Percentiles rank a stretch among this genome's conserved stretches.
phyloP scores from a whole-genome alignment of 2,888 invertebrate species.

The Aspidiotus rigidus region DNA sequence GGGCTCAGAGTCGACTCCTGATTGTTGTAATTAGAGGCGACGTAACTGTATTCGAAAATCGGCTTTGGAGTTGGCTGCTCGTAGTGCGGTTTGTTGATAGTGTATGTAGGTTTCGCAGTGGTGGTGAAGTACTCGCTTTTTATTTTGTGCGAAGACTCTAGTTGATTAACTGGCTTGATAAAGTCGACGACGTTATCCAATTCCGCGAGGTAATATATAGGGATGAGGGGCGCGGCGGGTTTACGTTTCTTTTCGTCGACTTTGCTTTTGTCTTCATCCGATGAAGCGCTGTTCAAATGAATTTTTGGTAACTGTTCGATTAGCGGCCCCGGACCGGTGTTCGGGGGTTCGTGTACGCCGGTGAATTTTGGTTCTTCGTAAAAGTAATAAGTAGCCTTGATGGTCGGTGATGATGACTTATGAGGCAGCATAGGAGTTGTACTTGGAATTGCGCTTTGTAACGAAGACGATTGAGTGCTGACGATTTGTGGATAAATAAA shows the following conservation, averaged over 20 bases:
- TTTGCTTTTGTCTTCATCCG: constrained; percentile 6
- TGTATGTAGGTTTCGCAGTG: constrained; percentile 39
- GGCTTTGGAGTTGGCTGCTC: constrained; percentile 34
- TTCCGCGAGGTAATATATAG: constrained; percentile 31
- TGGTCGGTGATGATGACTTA: constrained; percentile 40
- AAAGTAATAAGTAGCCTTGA: constrained; percentile 55
- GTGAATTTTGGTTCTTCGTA: constrained; percentile 50
- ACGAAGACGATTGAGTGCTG: not conserved
- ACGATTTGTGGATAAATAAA: not conserved
- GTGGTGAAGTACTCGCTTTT: constrained; percentile 38
- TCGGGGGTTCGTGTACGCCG: constrained; percentile 36
- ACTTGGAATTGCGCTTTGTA: not conserved
- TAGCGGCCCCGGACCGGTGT: not conserved
- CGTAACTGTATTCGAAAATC: constrained; percentile 36
- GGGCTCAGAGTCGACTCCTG: constrained; percentile 7
- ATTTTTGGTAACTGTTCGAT: not conserved
- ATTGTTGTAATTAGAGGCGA: constrained; percentile 36
- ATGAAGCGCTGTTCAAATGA: constrained; percentile 1
- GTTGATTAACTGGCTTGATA: constrained; percentile 18
- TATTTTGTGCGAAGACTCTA: not conserved
- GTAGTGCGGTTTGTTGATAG: constrained; percentile 34
- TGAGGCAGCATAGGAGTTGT: constrained; percentile 40
- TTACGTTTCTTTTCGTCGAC: constrained; percentile 17
- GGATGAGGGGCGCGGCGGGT: constrained; percentile 23
- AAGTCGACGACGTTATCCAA: constrained; percentile 23